Percentiles rank a stretch among this genome's conserved stretches.
phyloP scores from a whole-genome alignment of 2,113 vertebrate genomes.

The Tetrao urogallus region DNA sequence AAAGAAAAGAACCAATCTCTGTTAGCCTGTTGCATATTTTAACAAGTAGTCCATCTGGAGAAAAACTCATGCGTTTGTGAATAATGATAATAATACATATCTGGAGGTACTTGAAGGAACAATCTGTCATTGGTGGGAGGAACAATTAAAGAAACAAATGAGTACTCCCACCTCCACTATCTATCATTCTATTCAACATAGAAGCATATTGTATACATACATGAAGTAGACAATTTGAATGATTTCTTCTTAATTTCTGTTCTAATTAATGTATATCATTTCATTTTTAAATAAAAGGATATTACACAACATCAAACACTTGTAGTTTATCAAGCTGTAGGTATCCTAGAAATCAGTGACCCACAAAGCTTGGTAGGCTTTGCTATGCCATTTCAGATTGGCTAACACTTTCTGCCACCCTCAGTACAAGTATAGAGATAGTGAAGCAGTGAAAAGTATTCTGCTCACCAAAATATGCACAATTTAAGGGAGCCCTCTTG shows the following conservation, averaged over 20 bases:
- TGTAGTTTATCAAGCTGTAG: background rate
- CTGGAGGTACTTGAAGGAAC: constrained; percentile 36
- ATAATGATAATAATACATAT: constrained; percentile 20
- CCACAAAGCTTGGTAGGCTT: background rate
- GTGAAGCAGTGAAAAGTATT: background rate
- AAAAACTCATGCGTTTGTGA: constrained; percentile 14
- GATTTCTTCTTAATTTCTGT: constrained; percentile 3
- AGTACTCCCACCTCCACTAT: constrained; percentile 12
- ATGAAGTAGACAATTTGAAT: background rate
- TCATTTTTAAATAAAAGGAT: constrained; percentile 9
- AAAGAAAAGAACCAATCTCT: background rate
- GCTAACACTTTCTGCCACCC: background rate
- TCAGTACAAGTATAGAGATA: background rate
- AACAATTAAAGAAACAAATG: constrained; percentile 42
- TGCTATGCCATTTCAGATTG: background rate
- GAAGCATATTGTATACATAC: background rate
- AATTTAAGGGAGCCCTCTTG: background rate
- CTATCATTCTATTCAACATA: constrained; percentile 6
- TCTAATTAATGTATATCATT: constrained; percentile 12
- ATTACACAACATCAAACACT: background rate
- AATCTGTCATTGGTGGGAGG: constrained; percentile 49
- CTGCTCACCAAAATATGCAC: background rate
- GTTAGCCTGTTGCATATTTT: constrained; percentile 18
- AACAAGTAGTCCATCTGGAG: constrained; percentile 45
- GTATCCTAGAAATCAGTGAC: background rate